phyloP scores from a whole-genome alignment of 2,113 vertebrate genomes.

The Synchiropus splendidus region DNA sequence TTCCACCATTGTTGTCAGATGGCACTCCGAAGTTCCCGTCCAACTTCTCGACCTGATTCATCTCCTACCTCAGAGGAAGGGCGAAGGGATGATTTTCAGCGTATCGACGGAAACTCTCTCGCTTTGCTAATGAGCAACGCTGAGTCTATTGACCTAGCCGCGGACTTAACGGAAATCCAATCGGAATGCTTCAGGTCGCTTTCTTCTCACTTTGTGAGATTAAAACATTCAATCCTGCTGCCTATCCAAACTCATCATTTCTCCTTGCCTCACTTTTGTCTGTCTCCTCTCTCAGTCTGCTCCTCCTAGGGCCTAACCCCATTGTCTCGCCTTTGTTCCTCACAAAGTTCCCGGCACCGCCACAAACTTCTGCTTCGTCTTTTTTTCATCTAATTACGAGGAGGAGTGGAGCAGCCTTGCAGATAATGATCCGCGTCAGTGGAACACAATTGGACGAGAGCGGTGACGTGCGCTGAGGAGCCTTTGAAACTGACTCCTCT shows the following conservation, averaged over 20 bases:
- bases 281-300: constrained; percentile 13
- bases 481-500: too few species aligned
- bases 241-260: constrained; percentile 58
- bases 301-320: constrained; percentile 3
- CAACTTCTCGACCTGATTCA: not conserved
- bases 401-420: constrained; percentile 20
- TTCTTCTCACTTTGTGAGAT: constrained; percentile 68
- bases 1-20: constrained; percentile 14
- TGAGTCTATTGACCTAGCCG: constrained; percentile 64
- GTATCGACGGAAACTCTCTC: constrained; percentile 48
- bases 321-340: not conserved
- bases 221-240: constrained; percentile 67
- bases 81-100: constrained; percentile 45
- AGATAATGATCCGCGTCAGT: constrained; percentile 52
- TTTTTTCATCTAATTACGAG: constrained; percentile 10
- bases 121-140: constrained; percentile 60
- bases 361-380: constrained; percentile 44
- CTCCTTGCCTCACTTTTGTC: constrained; percentile 38
- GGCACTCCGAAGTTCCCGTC: constrained; percentile 14
- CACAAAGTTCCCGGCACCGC: constrained; percentile 37
- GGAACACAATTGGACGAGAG: constrained; percentile 32
- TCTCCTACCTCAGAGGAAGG: constrained; percentile 27
- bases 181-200: constrained; percentile 64
- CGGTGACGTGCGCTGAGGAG: too few species aligned
- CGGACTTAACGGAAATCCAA: constrained; percentile 67